These are phyloP conservation scores for Hypomesus transpacificus DNA, from an alignment of 2,113 vertebrate genomes.

Conservation along the genomic window DNA sequence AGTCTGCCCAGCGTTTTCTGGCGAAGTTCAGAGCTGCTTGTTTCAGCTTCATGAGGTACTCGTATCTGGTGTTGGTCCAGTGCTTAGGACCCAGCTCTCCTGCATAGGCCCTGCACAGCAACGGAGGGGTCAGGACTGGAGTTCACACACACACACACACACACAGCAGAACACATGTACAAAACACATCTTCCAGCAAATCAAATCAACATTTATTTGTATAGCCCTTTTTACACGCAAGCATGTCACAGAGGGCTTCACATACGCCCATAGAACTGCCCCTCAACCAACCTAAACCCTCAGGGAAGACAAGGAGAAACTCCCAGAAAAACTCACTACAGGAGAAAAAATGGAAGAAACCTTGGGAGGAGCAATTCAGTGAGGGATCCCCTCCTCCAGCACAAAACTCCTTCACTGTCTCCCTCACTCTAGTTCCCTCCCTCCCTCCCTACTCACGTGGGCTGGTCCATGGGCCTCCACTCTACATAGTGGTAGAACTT, in stretches of 20 bases:
- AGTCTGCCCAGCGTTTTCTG: slow-evolving; percentile 80
- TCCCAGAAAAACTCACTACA: too few species aligned
- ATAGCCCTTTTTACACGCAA: too few species aligned
- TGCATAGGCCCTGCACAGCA: slow-evolving; percentile 76
- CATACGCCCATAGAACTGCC: too few species aligned
- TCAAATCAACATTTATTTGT: too few species aligned
- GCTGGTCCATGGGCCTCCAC: slow-evolving; percentile 81
- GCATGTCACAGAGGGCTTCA: too few species aligned
- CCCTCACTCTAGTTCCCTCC: background rate
- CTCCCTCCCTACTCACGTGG: slow-evolving; percentile 70
- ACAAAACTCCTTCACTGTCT: too few species aligned
- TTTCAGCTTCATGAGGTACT: slow-evolving; percentile 91
- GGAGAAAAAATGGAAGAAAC: too few species aligned
- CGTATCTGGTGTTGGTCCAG: slow-evolving; percentile 86
- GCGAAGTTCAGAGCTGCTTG: slow-evolving; percentile 89
- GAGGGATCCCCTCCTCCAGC: too few species aligned
- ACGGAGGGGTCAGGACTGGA: background rate
- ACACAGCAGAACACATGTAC: background rate
- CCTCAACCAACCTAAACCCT: too few species aligned
- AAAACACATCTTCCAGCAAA: too few species aligned
- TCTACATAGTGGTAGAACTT: slow-evolving; percentile 78
- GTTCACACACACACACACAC: background rate
- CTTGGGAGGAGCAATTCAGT: too few species aligned
- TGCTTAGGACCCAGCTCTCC: slow-evolving; percentile 90
- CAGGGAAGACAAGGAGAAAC: too few species aligned